A percentile compares a stretch with the other conserved stretches of the same genome.
Conservation (phyloP, 2,113 vertebrate genomes). For the Poeciliopsis prolifica region DNA sequence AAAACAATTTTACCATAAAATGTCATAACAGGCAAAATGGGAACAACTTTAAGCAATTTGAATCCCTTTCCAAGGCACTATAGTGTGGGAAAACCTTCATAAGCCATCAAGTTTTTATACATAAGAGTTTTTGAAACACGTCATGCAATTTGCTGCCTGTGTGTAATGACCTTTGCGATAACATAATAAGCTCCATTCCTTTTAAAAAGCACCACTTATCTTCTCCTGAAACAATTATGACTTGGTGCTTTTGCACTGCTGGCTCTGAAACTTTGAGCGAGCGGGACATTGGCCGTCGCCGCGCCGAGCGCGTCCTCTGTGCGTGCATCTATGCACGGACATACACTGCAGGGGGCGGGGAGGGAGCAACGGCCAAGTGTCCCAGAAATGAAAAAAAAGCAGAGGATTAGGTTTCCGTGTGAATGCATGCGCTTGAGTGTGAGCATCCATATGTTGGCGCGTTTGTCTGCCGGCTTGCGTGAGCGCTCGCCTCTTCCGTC, state of each 20-base stretch:
- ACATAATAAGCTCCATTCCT: neutral
- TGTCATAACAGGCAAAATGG: too few species aligned
- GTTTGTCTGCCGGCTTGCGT: slow-evolving; percentile 13
- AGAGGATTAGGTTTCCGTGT: slow-evolving; percentile 17
- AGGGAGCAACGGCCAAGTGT: neutral
- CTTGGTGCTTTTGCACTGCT: slow-evolving; percentile 4
- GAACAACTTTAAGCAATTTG: too few species aligned
- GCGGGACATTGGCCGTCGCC: slow-evolving; percentile 7
- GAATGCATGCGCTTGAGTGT: neutral
- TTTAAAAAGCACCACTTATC: neutral
- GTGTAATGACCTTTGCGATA: neutral
- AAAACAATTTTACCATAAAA: too few species aligned
- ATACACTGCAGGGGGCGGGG: neutral
- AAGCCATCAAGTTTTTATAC: neutral
- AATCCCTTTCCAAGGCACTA: too few species aligned
- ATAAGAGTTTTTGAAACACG: neutral
- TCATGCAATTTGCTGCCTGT: neutral
- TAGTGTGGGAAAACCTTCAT: too few species aligned
- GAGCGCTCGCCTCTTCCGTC: slow-evolving; percentile 24
- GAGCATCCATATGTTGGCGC: slow-evolving; percentile 22
- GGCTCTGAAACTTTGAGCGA: slow-evolving; percentile 10
- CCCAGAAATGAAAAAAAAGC: neutral
- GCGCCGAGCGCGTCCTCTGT: slow-evolving; percentile 4
- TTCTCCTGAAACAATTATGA: slow-evolving; percentile 1
- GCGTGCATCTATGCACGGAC: neutral